Conservation (phyloP, 1,140 invertebrate genomes). For the Drosophila nasuta region DNA sequence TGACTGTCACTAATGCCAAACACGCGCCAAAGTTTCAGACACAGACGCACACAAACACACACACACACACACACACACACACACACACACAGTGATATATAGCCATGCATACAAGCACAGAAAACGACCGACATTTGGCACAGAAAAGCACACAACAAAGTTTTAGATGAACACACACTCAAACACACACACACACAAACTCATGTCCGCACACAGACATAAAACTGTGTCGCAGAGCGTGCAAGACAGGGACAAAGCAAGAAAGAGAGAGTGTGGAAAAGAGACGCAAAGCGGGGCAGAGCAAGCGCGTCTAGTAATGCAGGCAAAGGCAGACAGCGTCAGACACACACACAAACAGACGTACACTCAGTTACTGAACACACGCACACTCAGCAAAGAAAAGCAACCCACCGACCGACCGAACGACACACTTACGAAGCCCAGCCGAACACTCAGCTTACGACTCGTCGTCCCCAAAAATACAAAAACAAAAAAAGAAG, state of each 20-base stretch:
- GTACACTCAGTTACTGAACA: constrained; percentile 5
- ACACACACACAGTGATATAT: constrained; percentile 15
- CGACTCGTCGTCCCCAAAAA: constrained; percentile 22
- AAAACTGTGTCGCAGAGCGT: constrained; percentile 73
- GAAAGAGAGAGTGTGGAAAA: background rate
- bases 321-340: constrained; percentile 65
- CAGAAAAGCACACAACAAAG: constrained; percentile 67
- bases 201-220: constrained; percentile 37
- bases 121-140: constrained; percentile 72
- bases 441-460: constrained; percentile 25
- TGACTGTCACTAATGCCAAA: constrained; percentile 83
- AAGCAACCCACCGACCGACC: constrained; percentile 9
- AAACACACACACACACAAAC: constrained; percentile 17
- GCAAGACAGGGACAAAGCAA: constrained; percentile 2
- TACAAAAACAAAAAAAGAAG: constrained; percentile 38
- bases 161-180: constrained; percentile 36
- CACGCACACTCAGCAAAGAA: constrained; percentile 7
- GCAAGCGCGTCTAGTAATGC: constrained; percentile 61
- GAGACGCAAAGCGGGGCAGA: constrained; percentile 33
- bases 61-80: constrained; percentile 53
- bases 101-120: constrained; percentile 25
- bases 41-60: constrained; percentile 53
- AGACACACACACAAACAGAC: constrained; percentile 41
- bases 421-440: constrained; percentile 48
- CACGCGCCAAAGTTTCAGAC: constrained; percentile 82